Conservation (phyloP, 2,797 vertebrate species). For the Glossophaga mutica region DNA sequence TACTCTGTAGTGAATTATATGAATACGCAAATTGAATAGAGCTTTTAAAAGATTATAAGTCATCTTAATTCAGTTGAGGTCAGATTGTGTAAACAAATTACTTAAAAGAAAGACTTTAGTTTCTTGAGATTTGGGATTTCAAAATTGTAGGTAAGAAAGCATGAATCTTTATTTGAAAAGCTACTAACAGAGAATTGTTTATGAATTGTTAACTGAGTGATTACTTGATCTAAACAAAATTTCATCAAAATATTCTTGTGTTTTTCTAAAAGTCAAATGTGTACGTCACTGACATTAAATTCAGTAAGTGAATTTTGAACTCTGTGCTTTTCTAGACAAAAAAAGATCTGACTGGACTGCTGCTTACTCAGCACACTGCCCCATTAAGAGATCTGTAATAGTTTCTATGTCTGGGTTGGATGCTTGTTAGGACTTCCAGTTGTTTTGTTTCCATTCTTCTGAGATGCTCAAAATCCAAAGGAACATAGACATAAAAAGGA, state of each 20-base stretch:
- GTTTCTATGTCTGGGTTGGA: background rate
- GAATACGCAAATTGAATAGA: background rate
- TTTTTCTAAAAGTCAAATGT: background rate
- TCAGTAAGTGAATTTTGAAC: background rate
- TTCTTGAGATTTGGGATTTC: background rate
- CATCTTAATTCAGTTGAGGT: background rate
- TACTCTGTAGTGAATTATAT: background rate
- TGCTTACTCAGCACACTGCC: background rate
- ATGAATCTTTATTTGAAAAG: background rate
- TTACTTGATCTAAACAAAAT: background rate
- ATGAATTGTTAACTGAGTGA: background rate
- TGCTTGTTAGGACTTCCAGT: background rate
- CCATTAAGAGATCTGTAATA: background rate
- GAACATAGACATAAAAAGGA: background rate
- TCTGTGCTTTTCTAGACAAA: background rate
- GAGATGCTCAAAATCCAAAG: background rate
- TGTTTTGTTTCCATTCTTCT: conserved; percentile 7
- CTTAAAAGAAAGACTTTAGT: background rate
- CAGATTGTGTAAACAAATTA: background rate
- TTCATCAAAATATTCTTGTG: background rate
- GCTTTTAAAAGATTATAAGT: background rate
- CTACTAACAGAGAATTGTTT: background rate
- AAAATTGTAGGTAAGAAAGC: background rate
- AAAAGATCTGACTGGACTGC: background rate
- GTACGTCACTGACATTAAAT: background rate